These are phyloP conservation scores for Podargus strigoides DNA, from an alignment of 2,797 vertebrate genomes.

Conservation along the genomic window DNA sequence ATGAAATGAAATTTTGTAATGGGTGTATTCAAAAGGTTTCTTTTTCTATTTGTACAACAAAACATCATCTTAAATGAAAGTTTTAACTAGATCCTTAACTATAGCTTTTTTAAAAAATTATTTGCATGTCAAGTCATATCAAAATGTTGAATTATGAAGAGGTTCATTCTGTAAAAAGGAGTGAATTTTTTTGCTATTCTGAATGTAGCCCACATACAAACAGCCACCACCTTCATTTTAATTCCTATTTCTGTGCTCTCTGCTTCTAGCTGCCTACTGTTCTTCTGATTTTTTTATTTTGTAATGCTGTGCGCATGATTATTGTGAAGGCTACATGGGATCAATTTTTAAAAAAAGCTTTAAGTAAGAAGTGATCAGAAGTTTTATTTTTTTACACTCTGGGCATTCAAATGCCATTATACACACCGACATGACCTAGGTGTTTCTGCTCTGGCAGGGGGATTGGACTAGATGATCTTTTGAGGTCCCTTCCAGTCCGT, in stretches of 20 bases:
- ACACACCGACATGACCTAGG: too few species aligned
- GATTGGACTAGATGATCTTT: too few species aligned
- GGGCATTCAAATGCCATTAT: neutral
- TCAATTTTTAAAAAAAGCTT: constrained; percentile 39
- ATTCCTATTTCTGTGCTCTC: constrained; percentile 23
- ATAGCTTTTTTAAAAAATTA: neutral
- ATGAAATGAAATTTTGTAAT: neutral
- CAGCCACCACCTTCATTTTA: too few species aligned
- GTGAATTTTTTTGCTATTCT: neutral
- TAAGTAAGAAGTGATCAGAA: constrained; percentile 6
- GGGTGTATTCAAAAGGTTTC: neutral
- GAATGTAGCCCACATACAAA: neutral
- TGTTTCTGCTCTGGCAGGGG: too few species aligned
- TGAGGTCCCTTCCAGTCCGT: too few species aligned
- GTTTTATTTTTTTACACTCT: constrained; percentile 26
- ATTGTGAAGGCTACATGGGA: constrained; percentile 17
- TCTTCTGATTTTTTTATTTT: constrained; percentile 37
- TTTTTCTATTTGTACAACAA: too few species aligned
- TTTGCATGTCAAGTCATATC: neutral
- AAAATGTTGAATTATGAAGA: neutral
- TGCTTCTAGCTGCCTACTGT: constrained; percentile 35
- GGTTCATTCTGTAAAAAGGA: neutral
- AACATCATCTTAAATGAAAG: too few species aligned
- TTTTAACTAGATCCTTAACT: neutral
- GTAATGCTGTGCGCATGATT: constrained; percentile 24